These are phyloP conservation scores for Agrypnia vestita DNA, from an alignment of 1,140 invertebrate species.

Conservation along the genomic window DNA sequence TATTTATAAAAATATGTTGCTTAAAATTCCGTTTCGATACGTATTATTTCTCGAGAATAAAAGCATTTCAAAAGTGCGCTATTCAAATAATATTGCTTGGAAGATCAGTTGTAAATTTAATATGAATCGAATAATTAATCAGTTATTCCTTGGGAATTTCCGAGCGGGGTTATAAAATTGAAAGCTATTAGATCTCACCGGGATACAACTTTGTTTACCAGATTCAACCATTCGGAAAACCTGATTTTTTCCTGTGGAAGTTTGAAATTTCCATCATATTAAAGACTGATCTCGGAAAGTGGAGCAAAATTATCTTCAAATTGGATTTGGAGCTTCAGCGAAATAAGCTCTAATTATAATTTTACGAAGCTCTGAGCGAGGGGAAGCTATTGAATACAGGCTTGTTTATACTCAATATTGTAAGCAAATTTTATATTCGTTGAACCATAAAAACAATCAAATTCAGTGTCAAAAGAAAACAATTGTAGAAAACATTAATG, in stretches of 20 bases:
- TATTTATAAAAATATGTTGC: no score
- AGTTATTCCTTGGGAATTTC: background rate
- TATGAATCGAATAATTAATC: no score
- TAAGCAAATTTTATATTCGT: background rate
- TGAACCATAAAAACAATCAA: no score
- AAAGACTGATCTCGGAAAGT: conserved; percentile 28
- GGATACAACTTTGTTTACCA: conserved; percentile 27
- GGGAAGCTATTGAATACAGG: background rate
- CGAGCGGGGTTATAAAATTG: background rate
- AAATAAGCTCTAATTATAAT: conserved; percentile 30
- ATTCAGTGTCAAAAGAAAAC: no score
- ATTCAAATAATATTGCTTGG: no score
- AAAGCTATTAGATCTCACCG: background rate
- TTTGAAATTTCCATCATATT: conserved; percentile 32
- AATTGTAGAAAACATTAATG: no score
- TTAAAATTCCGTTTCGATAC: no score
- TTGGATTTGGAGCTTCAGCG: conserved; percentile 12
- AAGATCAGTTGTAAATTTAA: no score
- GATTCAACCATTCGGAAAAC: conserved; percentile 21
- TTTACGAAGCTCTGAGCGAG: background rate
- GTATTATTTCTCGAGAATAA: no score
- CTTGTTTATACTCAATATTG: background rate
- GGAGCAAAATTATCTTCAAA: conserved; percentile 28
- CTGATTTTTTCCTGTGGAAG: conserved; percentile 28
- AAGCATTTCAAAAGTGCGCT: no score